A percentile compares a stretch with the other conserved stretches of the same genome.
Conservation (phyloP, 2,888 invertebrate species). For the Lampropteryx suffumata region DNA sequence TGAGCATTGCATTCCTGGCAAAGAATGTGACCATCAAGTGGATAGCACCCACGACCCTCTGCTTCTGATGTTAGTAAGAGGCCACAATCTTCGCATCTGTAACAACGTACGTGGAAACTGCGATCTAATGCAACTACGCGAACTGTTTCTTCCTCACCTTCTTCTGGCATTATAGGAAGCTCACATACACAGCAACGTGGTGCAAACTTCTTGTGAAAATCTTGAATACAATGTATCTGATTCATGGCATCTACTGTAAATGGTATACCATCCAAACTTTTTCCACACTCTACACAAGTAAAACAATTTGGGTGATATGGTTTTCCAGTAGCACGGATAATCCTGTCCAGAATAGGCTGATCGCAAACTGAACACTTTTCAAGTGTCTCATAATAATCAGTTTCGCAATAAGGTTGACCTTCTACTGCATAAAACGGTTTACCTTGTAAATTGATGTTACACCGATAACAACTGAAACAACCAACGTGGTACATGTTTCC, state of each 20-base stretch:
- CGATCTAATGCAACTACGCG: slow-evolving; percentile 98
- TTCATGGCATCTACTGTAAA: slow-evolving; percentile 99
- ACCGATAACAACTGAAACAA: slow-evolving; percentile 96
- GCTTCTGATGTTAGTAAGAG: slow-evolving; percentile 95
- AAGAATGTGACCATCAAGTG: slow-evolving; percentile 97
- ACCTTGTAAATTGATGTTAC: slow-evolving; percentile 94
- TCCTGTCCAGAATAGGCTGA: slow-evolving; percentile 96
- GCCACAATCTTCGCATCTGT: slow-evolving; percentile 98
- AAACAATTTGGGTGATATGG: slow-evolving; percentile 99
- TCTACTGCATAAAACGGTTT: slow-evolving; percentile 98
- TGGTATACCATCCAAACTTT: slow-evolving; percentile 98
- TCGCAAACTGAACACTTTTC: slow-evolving; percentile 99
- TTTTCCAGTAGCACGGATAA: slow-evolving; percentile 98
- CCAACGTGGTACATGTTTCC: slow-evolving; percentile 97
- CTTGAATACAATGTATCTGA: slow-evolving; percentile 99
- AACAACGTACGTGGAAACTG: slow-evolving; percentile 98
- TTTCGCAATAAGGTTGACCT: slow-evolving; percentile 97
- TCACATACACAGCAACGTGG: slow-evolving; percentile 98
- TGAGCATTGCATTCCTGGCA: slow-evolving; percentile 98
- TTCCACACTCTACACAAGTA: slow-evolving; percentile 97
- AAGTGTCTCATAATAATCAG: slow-evolving; percentile 96
- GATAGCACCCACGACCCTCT: slow-evolving; percentile 98
- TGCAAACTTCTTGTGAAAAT: slow-evolving; percentile 99
- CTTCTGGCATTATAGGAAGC: slow-evolving; percentile 98
- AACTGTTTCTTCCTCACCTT: slow-evolving; percentile 98